Percentiles rank a stretch among this genome's conserved stretches.
Conservation (phyloP, 2,113 vertebrate genomes). For the Sardina pilchardus region DNA sequence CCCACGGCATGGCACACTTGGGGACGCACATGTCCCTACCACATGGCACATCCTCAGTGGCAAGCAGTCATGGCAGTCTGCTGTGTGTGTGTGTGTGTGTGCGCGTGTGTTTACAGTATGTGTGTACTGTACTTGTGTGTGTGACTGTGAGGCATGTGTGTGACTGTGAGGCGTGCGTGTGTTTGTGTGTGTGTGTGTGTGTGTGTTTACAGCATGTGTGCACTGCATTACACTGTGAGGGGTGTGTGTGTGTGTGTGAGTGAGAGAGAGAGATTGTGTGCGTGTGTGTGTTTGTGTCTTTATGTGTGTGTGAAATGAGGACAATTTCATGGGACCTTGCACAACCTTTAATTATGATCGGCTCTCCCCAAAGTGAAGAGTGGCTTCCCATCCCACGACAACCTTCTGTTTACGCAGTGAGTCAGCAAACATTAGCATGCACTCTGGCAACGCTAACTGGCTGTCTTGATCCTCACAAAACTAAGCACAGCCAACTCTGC, state of each 20-base stretch:
- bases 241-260: neutral
- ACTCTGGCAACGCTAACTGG: neutral
- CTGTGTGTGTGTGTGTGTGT: neutral
- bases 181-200: neutral
- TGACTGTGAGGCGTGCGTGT: neutral
- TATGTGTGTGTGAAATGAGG: neutral
- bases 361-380: neutral
- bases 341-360: neutral
- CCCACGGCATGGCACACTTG: slow-evolving; percentile 6
- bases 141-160: no score
- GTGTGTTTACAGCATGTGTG: neutral
- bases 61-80: slow-evolving; percentile 28
- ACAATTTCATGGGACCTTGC: slow-evolving; percentile 5
- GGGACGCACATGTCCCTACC: slow-evolving; percentile 35
- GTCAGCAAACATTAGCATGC: slow-evolving; percentile 8
- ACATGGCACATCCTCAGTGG: slow-evolving; percentile 39
- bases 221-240: neutral
- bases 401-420: slow-evolving; percentile 6
- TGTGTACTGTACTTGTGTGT: neutral
- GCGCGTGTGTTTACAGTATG: neutral
- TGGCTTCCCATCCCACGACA: neutral
- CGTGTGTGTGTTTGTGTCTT: neutral
- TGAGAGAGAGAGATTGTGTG: neutral
- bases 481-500: neutral
- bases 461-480: neutral